Evolutionary conservation across 2,888 invertebrate species (phyloP).

Genomic region (Calameuta idolon): DNA sequence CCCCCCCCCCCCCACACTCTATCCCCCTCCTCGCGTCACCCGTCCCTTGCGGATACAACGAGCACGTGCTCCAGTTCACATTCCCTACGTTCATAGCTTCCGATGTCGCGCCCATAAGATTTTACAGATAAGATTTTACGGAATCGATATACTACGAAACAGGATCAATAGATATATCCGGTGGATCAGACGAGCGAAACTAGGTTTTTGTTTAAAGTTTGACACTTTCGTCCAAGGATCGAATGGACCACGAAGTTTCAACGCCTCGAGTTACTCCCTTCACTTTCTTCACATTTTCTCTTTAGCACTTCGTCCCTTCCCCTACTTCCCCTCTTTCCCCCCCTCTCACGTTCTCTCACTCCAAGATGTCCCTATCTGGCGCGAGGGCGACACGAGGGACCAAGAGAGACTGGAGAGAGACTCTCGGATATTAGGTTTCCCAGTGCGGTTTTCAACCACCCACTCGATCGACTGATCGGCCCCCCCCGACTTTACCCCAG

Average conservation of each 20-base stretch:
- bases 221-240: not conserved
- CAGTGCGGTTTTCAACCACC: constrained; percentile 65
- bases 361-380: not conserved
- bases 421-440: constrained; percentile 64
- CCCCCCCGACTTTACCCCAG: constrained; percentile 59
- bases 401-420: constrained; percentile 35
- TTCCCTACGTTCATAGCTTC: not conserved
- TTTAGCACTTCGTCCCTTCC: constrained; percentile 12
- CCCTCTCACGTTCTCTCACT: constrained; percentile 11
- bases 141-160: not conserved
- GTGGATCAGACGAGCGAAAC: not conserved
- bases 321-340: constrained; percentile 16
- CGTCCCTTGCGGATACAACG: not conserved
- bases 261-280: constrained; percentile 3
- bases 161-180: not conserved
- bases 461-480: constrained; percentile 65
- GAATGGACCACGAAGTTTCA: not conserved
- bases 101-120: not conserved
- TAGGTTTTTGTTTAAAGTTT: not conserved
- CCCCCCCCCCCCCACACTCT: too few relatives aligned
- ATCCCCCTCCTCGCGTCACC: not conserved
- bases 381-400: constrained; percentile 25
- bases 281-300: constrained; percentile 30
- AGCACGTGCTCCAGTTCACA: not conserved
- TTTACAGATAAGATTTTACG: not conserved